Base-by-base conservation (phyloP, 2,888 invertebrate genomes). In the Dendrolimus houi region DNA sequence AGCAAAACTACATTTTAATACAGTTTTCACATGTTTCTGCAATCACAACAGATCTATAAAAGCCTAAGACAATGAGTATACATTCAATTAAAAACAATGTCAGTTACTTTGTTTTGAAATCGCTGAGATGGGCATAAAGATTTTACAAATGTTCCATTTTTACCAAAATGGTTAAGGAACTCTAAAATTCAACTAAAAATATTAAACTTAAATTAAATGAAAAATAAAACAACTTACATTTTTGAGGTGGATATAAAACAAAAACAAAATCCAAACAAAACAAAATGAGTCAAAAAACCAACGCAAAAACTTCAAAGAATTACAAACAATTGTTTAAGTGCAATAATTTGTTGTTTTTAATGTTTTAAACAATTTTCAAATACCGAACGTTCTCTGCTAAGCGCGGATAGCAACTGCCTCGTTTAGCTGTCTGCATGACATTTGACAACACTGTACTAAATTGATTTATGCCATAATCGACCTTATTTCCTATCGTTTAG, bases 201-300 rank as follows among this genome's bases (percentile, higher is more conserved):
- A 29, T 29, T 3, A 29, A 29, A 29, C 0, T 3, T 6, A 47
- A 47, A 9, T 47, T 2, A 47, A 47, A 47, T 47, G 0, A 47
- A 47, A 6, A 47, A 47, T 12, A 47, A 8, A 47, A 47, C 47
- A 47, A 47, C 47, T 47, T 47, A 47, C 47, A 47, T 47, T 47
- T n/a, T 47, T 9, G 12, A 12, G 47, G 12, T 10, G 47, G 12
- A 9, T 9, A 47, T 41, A 57, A 54, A 40, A 9, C 41, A 52
- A 57, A 54, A 41, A 57, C 29, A 52, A 56, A 52, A 58, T 17
- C 29, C 14, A 55, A 56, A 58, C 6, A 12, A 58, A 29, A 29
- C 17, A 59, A 57, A 54, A 29, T 29, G 29, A 29, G 29, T 29
- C 47, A 47, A 47, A 47, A 47, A 47, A 47, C 47, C 47, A 47